Conservation (phyloP, 1,140 invertebrate genomes). For the Diabrotica undecimpunctata region DNA sequence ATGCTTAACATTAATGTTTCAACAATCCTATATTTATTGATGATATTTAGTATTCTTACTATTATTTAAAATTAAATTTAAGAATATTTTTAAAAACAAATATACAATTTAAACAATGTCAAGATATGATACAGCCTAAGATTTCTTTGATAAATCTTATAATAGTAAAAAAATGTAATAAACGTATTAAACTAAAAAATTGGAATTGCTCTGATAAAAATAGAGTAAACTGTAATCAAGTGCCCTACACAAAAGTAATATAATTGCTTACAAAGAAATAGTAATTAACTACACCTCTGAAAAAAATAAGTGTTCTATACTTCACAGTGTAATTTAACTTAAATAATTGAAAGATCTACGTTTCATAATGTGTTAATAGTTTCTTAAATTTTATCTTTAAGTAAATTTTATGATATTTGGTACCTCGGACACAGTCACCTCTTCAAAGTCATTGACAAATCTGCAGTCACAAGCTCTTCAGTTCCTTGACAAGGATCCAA, state of each 20-base stretch:
- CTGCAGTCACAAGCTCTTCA: too few species aligned
- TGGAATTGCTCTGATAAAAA: conserved; percentile 7
- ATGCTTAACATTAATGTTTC: too few species aligned
- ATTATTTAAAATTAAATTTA: too few species aligned
- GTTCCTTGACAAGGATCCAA: too few species aligned
- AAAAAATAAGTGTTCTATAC: conserved; percentile 9
- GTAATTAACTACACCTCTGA: conserved; percentile 6
- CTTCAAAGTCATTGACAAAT: too few species aligned
- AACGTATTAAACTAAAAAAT: conserved; percentile 2
- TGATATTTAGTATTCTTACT: too few species aligned
- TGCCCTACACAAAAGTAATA: conserved; percentile 17
- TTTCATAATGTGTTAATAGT: background rate
- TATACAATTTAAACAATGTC: background rate
- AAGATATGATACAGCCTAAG: conserved; percentile 4
- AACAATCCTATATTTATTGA: too few species aligned
- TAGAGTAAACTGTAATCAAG: conserved; percentile 9
- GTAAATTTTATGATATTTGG: too few species aligned
- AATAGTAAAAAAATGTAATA: conserved; percentile 9
- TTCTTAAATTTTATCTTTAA: too few species aligned
- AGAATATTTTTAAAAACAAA: too few species aligned
- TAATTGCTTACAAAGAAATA: conserved; percentile 16
- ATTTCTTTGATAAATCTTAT: conserved; percentile 6
- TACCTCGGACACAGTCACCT: too few species aligned
- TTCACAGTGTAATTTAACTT: conserved; percentile 1
- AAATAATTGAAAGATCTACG: background rate